These are phyloP conservation scores for Macrosoma leucophasiata DNA, from an alignment of 2,888 invertebrate species.

Conservation along the genomic window DNA sequence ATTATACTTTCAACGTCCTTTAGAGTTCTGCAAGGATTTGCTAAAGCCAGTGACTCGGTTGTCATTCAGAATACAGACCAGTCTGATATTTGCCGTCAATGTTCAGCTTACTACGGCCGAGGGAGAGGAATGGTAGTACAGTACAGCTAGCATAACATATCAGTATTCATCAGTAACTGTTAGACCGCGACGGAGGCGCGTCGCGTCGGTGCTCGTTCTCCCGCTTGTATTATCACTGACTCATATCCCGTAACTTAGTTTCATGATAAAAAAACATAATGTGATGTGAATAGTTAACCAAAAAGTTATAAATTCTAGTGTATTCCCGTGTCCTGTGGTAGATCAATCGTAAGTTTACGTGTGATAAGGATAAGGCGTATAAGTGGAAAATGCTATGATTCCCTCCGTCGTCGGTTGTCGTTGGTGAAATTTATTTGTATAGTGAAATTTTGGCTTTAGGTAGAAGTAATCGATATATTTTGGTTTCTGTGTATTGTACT, in stretches of 20 bases:
- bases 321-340: slow-evolving; percentile 27
- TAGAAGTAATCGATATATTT: slow-evolving; percentile 16
- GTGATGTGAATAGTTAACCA: slow-evolving; percentile 28
- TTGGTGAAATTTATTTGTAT: too few species aligned
- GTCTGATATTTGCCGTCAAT: slow-evolving; percentile 62
- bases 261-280: slow-evolving; percentile 10
- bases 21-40: too few species aligned
- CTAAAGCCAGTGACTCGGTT: too few species aligned
- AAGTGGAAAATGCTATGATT: slow-evolving; percentile 63
- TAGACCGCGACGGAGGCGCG: slow-evolving; percentile 45
- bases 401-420: slow-evolving; percentile 48
- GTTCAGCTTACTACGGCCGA: slow-evolving; percentile 38
- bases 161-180: slow-evolving; percentile 45
- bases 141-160: slow-evolving; percentile 6
- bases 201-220: too few species aligned
- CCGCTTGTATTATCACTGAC: too few species aligned
- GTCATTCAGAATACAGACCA: too few species aligned
- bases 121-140: slow-evolving; percentile 26
- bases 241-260: too few species aligned
- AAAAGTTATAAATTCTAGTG: slow-evolving; percentile 12
- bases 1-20: too few species aligned
- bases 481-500: too few species aligned
- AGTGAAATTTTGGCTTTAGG: slow-evolving; percentile 24
- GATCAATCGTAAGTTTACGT: slow-evolving; percentile 47
- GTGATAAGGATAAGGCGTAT: slow-evolving; percentile 60